Percentiles rank a stretch among this genome's conserved stretches.
These are phyloP conservation scores for Sinotaia quadrata DNA, from an alignment of 2,888 invertebrate genomes.

Conservation along the genomic window DNA sequence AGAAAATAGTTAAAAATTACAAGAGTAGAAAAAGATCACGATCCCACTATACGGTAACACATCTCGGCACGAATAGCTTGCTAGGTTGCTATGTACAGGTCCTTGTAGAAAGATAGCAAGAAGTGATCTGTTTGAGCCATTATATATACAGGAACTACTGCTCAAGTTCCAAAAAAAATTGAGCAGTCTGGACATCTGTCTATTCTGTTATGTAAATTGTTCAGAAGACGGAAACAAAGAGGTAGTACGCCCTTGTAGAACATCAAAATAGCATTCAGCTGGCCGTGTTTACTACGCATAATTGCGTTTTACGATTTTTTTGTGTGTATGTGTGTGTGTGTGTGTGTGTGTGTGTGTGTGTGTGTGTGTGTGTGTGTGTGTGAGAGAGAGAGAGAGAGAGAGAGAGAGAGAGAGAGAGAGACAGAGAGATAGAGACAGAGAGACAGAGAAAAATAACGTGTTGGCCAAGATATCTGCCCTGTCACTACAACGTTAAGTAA, in stretches of 20 bases:
- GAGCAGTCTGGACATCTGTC: no score
- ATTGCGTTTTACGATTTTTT: background rate
- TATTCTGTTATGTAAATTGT: background rate
- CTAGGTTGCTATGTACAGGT: no score
- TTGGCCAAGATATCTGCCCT: background rate
- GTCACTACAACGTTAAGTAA: no score
- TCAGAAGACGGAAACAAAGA: background rate
- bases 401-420: slow-evolving; percentile 18
- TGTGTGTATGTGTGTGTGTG: background rate
- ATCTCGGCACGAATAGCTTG: no score
- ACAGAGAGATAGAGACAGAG: slow-evolving; percentile 2
- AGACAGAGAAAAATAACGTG: background rate
- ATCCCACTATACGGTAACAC: no score
- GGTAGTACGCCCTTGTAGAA: background rate
- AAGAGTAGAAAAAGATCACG: no score
- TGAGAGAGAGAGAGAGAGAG: background rate
- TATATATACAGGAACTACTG: no score
- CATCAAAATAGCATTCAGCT: background rate
- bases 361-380: slow-evolving; percentile 7
- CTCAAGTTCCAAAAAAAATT: no score
- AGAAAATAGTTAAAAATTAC: no score
- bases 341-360: slow-evolving; percentile 12
- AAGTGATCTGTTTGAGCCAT: no score
- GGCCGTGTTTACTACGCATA: background rate
- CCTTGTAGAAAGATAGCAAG: no score